phyloP scores from a whole-genome alignment of 2,888 invertebrate genomes.

The Melinopterus prodromus region DNA sequence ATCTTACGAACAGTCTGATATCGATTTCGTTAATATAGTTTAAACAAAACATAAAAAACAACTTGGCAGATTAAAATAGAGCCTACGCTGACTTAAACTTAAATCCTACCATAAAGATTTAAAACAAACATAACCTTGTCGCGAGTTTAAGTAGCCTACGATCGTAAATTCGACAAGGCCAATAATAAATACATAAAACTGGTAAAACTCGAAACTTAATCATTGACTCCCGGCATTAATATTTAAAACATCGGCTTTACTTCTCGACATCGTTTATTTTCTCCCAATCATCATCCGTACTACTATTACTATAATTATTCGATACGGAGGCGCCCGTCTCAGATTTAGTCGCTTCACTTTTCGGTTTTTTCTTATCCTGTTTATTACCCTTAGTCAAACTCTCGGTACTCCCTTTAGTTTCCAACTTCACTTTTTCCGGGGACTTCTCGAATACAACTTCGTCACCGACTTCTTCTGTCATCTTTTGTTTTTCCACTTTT shows the following conservation, averaged over 20 bases:
- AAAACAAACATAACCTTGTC: not conserved
- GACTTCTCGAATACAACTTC: slow-evolving; percentile 44
- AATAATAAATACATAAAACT: not conserved
- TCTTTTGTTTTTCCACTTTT: slow-evolving; percentile 42
- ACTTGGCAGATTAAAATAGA: not conserved
- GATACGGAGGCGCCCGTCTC: slow-evolving; percentile 51
- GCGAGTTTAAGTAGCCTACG: not conserved
- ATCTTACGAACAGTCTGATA: slow-evolving; percentile 4
- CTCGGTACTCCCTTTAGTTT: slow-evolving; percentile 37
- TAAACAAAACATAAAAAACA: not conserved
- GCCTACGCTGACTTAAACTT: not conserved
- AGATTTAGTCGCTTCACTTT: slow-evolving; percentile 27
- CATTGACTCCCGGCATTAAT: not conserved
- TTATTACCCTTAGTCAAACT: slow-evolving; percentile 44
- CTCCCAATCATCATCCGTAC: slow-evolving; percentile 62
- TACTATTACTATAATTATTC: slow-evolving; percentile 54
- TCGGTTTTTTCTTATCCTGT: slow-evolving; percentile 34
- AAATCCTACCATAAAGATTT: not conserved
- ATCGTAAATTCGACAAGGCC: not conserved
- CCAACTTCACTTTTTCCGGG: slow-evolving; percentile 36
- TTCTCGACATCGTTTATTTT: slow-evolving; percentile 42
- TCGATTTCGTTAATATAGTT: not conserved
- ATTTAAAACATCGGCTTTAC: not conserved
- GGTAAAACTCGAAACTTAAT: not conserved
- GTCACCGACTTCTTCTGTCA: slow-evolving; percentile 51